Evolutionary conservation across 2,113 vertebrate species (phyloP), one percentile per base, ranked within the genome.

Genomic region (Hipposideros armiger): DNA sequence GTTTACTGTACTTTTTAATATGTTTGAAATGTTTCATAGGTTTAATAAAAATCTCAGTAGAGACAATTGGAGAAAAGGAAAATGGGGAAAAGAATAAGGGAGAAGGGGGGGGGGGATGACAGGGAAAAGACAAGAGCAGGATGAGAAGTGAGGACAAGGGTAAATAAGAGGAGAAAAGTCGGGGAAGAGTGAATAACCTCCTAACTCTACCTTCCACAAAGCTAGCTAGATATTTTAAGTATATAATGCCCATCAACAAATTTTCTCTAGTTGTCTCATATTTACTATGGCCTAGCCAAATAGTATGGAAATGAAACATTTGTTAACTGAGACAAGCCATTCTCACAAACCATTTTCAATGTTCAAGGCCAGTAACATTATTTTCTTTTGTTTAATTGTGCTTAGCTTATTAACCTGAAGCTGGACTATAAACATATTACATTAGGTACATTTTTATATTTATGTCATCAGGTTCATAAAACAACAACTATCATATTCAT

Each of bases 351-450:
- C 16, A 24, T 91, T 87, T 91, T 94, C 15, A 54, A 11, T 40
- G 45, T 80, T 58, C 42, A 84, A 91, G 40, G 47, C 45, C 77
- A 70, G 42, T 7, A 93, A 47, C 47, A 66, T 24, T 81, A 22
- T 62, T 78, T 87, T 70, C 9, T 84, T 45, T 69, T 96, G 30
- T 84, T 81, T 84, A 78, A 73, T 36, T 88, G 50, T 77, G n/a
- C 58, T 84, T 87, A 89, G n/a, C 13, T 78, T 92, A 15, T 58
- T 78, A 91, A 94, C 56, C 42, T 88, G 17, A 88, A 96, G 78
- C 28, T 80, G 11, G 6, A 62, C 72, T 94, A 26, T 45, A 95
- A 88, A 80, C 87, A 91, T 54, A 85, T 67, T 77, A 91, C 20
- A 73, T 19, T 73, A 92, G 17, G 24, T 90, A 52, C 82, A 74